Evolutionary conservation across 2,888 invertebrate species (phyloP).

Genomic region (Agelastica alni): DNA sequence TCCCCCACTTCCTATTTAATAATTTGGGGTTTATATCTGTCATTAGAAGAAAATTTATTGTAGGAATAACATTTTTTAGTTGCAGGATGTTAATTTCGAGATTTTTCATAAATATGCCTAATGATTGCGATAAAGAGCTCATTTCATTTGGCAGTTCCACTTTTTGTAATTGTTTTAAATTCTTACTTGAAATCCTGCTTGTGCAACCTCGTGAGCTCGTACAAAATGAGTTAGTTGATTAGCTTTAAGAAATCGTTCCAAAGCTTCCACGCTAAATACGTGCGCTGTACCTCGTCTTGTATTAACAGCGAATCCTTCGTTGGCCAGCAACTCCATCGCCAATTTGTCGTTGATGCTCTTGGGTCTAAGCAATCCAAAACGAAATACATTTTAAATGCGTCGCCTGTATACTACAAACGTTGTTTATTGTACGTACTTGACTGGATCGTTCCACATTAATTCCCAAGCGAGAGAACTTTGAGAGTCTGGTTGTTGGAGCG

Average conservation of each 20-base stretch:
- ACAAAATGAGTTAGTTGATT: slow-evolving; percentile 73
- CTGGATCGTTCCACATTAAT: slow-evolving; percentile 78
- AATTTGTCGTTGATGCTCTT: slow-evolving; percentile 57
- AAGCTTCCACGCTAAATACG: slow-evolving; percentile 70
- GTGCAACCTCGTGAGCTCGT: slow-evolving; percentile 75
- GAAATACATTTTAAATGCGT: too few species aligned
- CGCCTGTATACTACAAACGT: too few species aligned
- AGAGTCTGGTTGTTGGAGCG: slow-evolving; percentile 66
- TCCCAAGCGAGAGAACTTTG: slow-evolving; percentile 79
- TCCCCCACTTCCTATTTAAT: too few species aligned
- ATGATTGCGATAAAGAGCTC: too few species aligned
- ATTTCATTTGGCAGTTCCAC: too few species aligned
- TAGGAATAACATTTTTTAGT: too few species aligned
- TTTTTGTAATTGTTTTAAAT: too few species aligned
- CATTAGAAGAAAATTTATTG: neutral
- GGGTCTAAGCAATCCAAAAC: too few species aligned
- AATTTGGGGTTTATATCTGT: too few species aligned
- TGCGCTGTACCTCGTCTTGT: slow-evolving; percentile 72
- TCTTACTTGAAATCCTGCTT: slow-evolving; percentile 70
- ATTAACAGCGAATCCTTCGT: slow-evolving; percentile 72
- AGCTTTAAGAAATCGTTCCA: slow-evolving; percentile 67
- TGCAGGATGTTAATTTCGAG: too few species aligned
- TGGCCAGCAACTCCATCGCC: slow-evolving; percentile 60
- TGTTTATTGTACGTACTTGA: slow-evolving; percentile 60
- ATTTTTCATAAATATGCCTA: too few species aligned